Evolutionary conservation across 2,113 vertebrate genomes (phyloP), one percentile per base, ranked within the genome.

Genomic region (Hoplias malabaricus): DNA sequence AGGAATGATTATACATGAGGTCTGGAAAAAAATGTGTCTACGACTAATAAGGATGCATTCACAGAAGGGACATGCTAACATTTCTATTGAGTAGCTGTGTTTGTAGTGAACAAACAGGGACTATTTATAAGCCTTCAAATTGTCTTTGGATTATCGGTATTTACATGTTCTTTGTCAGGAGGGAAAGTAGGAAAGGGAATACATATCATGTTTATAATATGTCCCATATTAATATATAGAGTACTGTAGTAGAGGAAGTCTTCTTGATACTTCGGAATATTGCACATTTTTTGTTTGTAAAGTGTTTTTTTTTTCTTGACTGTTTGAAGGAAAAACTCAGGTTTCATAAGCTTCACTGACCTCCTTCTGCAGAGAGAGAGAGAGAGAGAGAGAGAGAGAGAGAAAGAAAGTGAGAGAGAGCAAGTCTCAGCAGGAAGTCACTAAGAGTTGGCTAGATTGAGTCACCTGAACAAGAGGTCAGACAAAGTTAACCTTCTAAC

Each of bases 271-370:
- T 78, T 56, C 36, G 53, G 71, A 57, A 59, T 40, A 59, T 73
- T 67, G 68, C 68, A 76, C 74, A 63, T 74, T 56, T 59, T 33
- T 46, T 19, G 23, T 70, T 69, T 65, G 29, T 75, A 77, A 82
- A 72, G 48, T 59, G 27, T 11, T 48, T 53, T 71, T 65, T 65
- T 43, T 77, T 76, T 83, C 34, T 10, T 61, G 59, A 57, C 42
- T 42, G 43, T 66, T 48, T 68, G 57, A 59, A 9, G 56, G 31
- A 43, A 75, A 69, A 73, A 80, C 83, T 84, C 83, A 84, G 83
- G 83, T 82, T 82, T 81, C 48, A 66, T 57, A 50, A 33, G 5
- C 48, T 72, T 70, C 29, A 69, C 77, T 50, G 81, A 79, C 71
- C 56, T 82, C 61, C 76, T 56, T 80, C 67, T 42, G 38, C 42